Conservation (phyloP, 2,888 invertebrate species). For the Teleiodes luculella region DNA sequence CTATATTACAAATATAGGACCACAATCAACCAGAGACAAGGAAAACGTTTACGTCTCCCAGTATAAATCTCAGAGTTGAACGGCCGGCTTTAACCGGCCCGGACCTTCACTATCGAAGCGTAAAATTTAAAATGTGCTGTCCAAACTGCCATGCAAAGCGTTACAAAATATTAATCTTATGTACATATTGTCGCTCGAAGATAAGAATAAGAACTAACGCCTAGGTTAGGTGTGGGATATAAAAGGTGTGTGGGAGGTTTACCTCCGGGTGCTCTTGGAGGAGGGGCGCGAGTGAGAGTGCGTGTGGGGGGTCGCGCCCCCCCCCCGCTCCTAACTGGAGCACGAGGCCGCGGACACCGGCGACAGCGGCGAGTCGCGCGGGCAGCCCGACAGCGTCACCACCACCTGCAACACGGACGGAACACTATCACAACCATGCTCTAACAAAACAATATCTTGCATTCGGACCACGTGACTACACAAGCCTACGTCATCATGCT, state of each 20-base stretch:
- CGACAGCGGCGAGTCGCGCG: conserved; percentile 91
- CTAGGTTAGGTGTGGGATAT: conserved; percentile 58
- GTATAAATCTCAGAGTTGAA: background rate
- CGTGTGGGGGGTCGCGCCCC: conserved; percentile 77
- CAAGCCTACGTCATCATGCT: too few relatives aligned
- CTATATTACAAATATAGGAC: conserved; percentile 32
- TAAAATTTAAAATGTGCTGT: conserved; percentile 26
- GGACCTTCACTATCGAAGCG: conserved; percentile 16
- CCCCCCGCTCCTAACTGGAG: conserved; percentile 89
- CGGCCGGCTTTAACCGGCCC: background rate
- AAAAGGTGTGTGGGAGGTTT: conserved; percentile 59
- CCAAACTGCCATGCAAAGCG: conserved; percentile 57
- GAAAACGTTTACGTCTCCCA: conserved; percentile 10
- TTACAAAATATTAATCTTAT: conserved; percentile 77
- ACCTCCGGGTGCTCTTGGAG: conserved; percentile 76
- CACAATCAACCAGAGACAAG: background rate
- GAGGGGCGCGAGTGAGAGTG: conserved; percentile 76
- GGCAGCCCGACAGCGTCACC: conserved; percentile 93
- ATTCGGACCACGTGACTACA: too few relatives aligned
- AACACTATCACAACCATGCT: background rate
- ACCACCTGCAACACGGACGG: conserved; percentile 73
- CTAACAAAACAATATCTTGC: too few relatives aligned
- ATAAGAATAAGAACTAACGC: conserved; percentile 68
- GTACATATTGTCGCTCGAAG: conserved; percentile 79
- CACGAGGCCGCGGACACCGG: conserved; percentile 94